Evolutionary conservation across 1,140 invertebrate genomes (phyloP), one percentile per base, ranked within the genome.

Genomic region (Drosophila willistoni): DNA sequence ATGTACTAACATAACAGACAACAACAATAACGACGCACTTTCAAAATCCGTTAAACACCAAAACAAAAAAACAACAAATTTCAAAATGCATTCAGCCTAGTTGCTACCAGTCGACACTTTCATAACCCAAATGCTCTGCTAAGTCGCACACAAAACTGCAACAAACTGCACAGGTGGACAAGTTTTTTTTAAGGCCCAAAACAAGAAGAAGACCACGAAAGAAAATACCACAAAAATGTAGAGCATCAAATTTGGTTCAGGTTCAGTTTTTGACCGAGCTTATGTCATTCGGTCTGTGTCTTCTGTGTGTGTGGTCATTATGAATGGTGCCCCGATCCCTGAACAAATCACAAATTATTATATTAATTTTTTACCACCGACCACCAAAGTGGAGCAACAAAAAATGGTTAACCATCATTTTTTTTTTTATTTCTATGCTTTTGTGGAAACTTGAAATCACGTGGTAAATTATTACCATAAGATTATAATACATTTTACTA

Each of bases 131-230:
- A 19, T 25, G 22, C 22, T 25, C 22, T 25, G 22, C 22, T 25
- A 19, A 47, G 7, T 1, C n/a, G 34, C n/a, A 59, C 56, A 59
- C 56, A 12, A 59, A 59, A 59, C 44, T 59, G 56, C 56, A 59
- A 51, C 56, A 59, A 59, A 59, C 56, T 59, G 56, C 56, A 59
- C 56, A 59, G 56, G 56, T 59, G 56, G 56, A 59, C 56, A 59
- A 59, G 56, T 59, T 17, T 34, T 57, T 57, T 17, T 33, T 19
- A 14, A 59, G 33, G 56, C 56, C 56, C 56, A 59, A 59, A 39
- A 59, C 34, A 59, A 63, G 36, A 63, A 41, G 19, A 63, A 25
- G 39, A 63, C n/a, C 10, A 13, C 36, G 36, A n/a, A 36, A 60
- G 22, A 36, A 34, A 60, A 34, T 39, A 60, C 22, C 57, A 57